These are phyloP conservation scores for Heliconius nattereri DNA, from an alignment of 1,140 invertebrate genomes.

Conservation along the genomic window DNA sequence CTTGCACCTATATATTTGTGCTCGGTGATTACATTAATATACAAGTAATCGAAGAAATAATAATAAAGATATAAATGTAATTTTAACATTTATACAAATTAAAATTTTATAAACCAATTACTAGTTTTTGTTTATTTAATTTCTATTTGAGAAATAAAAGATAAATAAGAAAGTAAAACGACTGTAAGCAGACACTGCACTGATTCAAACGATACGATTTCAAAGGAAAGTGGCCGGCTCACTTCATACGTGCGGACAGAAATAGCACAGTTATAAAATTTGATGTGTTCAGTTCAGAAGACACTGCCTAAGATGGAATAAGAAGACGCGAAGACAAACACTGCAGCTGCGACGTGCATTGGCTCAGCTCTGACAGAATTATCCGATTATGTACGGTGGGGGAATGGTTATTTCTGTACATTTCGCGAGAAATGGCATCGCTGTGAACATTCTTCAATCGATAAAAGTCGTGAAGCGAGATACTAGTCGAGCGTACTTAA, in stretches of 20 bases:
- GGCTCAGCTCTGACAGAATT: conserved; percentile 70
- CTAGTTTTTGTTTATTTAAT: too few relatives aligned
- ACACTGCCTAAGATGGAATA: conserved; percentile 43
- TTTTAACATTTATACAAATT: neutral
- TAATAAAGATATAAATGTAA: neutral
- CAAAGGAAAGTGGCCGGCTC: conserved; percentile 65
- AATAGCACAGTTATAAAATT: conserved; percentile 61
- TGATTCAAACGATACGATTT: conserved; percentile 60
- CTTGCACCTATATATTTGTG: conserved; percentile 15
- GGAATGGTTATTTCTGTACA: conserved; percentile 71
- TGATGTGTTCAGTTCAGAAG: conserved; percentile 50
- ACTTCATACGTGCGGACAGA: conserved; percentile 51
- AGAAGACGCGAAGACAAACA: conserved; percentile 63
- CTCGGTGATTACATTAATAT: neutral
- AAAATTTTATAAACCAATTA: neutral
- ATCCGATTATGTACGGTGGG: conserved; percentile 59
- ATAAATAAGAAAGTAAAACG: conserved; percentile 50
- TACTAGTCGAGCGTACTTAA: conserved; percentile 13
- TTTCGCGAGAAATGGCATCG: conserved; percentile 63
- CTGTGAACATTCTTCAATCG: conserved; percentile 23
- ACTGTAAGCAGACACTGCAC: conserved; percentile 59
- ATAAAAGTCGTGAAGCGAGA: conserved; percentile 20
- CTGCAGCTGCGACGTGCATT: conserved; percentile 73
- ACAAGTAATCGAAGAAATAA: neutral
- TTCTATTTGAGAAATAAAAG: conserved; percentile 39